Evolutionary conservation across 2,888 invertebrate genomes (phyloP), one percentile per base, ranked within the genome.

Genomic region (Celastrina argiolus): DNA sequence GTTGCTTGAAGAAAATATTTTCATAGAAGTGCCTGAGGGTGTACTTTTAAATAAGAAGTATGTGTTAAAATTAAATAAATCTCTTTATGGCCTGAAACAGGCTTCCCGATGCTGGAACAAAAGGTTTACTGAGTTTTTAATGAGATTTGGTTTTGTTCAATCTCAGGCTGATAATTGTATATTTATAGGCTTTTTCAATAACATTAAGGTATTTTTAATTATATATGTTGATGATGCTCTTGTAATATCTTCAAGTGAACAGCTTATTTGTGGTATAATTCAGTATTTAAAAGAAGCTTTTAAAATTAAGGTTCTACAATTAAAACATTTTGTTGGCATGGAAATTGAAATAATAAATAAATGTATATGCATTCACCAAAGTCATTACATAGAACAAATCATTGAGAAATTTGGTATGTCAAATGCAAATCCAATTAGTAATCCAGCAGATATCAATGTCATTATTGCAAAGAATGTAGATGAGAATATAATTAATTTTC

Each of bases 161-260:
- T 74, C 66, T 67, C 66, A 72, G 26, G 68, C 74, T 63, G 73
- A 74, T 56, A 67, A 68, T 63, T 77, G 74, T 75, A 39, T 77
- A 59, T 77, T 41, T 70, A 36, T 75, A 42, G 71, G 74, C 12
- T 7, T 45, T 51, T 73, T 74, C 63, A 22, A 74, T 66, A 16
- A 36, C 1, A 34, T 65, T n/a, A 76, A 75, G 69, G 69, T 74
- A n/a, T 68, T 70, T 1, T 58, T 76, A 68, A 67, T 75, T 36
- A 63, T 77, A 2, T 76, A 73, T 76, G 78, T 77, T 18, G 76
- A 77, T 70, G 76, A 77, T 71, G 72, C 41, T 0, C 64, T 77
- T 31, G 10, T 75, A 61, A 7, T 76, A 1, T 72, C 74, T 59
- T 64, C 59, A 22, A 69, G 51, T 69, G 63, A 66, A 51, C 0